Percentiles rank a stretch among this genome's conserved stretches.
Conservation (phyloP, 2,888 invertebrate genomes). For the Epiperipatus broadwayi region DNA sequence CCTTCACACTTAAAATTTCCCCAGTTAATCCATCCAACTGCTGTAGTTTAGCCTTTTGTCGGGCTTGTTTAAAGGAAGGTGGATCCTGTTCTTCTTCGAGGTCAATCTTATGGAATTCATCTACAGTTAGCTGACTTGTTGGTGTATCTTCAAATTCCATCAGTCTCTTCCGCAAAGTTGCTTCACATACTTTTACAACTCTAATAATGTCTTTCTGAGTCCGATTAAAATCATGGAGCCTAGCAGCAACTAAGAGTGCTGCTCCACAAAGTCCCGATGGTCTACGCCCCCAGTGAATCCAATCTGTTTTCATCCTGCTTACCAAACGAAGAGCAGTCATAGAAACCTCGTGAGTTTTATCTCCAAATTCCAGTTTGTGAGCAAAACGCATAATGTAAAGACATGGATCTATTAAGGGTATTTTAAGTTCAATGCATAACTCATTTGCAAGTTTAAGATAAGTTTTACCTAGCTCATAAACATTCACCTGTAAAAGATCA, state of each 20-base stretch:
- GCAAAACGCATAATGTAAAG: constrained; percentile 87
- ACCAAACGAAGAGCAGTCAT: constrained; percentile 83
- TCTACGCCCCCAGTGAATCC: constrained; percentile 81
- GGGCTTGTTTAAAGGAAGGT: constrained; percentile 75
- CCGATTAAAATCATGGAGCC: constrained; percentile 74
- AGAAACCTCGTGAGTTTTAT: constrained; percentile 80
- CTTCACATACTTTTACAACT: constrained; percentile 86
- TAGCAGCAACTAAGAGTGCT: constrained; percentile 81
- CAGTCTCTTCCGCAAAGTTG: constrained; percentile 69
- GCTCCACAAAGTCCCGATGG: constrained; percentile 97
- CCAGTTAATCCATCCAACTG: not conserved
- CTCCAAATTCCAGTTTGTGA: constrained; percentile 61
- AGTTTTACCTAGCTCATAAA: constrained; percentile 80
- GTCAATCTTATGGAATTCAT: constrained; percentile 92
- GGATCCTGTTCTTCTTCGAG: constrained; percentile 90
- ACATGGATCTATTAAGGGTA: constrained; percentile 71
- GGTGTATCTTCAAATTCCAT: constrained; percentile 93
- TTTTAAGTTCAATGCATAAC: constrained; percentile 47
- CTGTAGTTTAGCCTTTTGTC: too few relatives aligned
- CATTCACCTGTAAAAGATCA: constrained; percentile 88
- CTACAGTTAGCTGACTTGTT: constrained; percentile 75
- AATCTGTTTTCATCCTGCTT: constrained; percentile 93
- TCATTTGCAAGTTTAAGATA: constrained; percentile 71
- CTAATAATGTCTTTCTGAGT: constrained; percentile 69
- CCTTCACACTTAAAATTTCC: constrained; percentile 1